These are phyloP conservation scores for Aradus depressus DNA, from an alignment of 2,888 invertebrate genomes.

Conservation along the genomic window DNA sequence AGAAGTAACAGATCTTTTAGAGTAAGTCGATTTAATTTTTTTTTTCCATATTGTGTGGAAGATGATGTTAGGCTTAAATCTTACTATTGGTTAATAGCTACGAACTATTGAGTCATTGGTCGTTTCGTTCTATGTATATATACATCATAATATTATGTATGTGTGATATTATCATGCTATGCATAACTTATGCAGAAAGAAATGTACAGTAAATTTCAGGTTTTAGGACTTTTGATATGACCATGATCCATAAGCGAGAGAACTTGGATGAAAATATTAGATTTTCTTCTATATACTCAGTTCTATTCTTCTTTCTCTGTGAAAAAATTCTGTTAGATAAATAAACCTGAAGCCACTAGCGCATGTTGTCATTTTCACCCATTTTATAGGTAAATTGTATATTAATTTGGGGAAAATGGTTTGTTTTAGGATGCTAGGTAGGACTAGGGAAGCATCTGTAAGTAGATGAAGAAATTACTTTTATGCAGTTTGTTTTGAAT, in stretches of 20 bases:
- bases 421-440: constrained; percentile 52
- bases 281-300: neutral
- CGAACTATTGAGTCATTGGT: neutral
- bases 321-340: too few species aligned
- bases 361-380: too few species aligned
- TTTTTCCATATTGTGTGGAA: constrained; percentile 13
- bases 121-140: neutral
- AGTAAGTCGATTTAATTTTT: constrained; percentile 43
- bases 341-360: too few species aligned
- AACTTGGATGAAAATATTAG: constrained; percentile 6
- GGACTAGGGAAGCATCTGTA: constrained; percentile 54
- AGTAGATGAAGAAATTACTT: constrained; percentile 35
- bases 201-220: too few species aligned
- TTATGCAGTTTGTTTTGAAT: neutral
- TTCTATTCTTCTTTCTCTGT: constrained; percentile 11
- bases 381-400: too few species aligned
- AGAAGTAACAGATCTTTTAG: constrained; percentile 60
- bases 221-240: too few species aligned
- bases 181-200: too few species aligned
- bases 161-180: too few species aligned
- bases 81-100: neutral
- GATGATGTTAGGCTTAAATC: neutral
- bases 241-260: neutral
- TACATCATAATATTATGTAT: too few species aligned
- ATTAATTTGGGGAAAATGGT: too few species aligned